These are phyloP conservation scores for Bubo blakistoni DNA, from an alignment of 2,113 vertebrate genomes.

Conservation along the genomic window DNA sequence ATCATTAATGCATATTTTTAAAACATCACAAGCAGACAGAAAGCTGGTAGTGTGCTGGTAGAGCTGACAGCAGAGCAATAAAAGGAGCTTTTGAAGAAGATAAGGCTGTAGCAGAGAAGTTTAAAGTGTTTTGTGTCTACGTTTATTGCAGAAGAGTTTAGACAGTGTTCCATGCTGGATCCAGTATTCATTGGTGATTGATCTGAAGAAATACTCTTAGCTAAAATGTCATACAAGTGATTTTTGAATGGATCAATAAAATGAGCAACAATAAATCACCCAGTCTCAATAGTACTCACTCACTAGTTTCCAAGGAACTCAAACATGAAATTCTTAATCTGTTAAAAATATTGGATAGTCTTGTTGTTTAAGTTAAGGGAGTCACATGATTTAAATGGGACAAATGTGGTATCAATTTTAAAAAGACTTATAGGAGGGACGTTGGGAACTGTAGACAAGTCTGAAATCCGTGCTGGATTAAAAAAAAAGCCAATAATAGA, in stretches of 20 bases:
- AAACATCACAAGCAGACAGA: neutral
- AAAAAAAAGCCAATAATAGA: neutral
- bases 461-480: neutral
- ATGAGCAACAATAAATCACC: neutral
- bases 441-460: neutral
- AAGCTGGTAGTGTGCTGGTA: neutral
- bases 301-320: neutral
- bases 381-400: neutral
- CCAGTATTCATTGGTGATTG: neutral
- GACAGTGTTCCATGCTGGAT: neutral
- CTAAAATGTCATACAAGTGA: neutral
- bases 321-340: neutral
- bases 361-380: neutral
- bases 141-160: neutral
- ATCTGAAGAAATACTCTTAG: neutral
- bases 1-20: neutral
- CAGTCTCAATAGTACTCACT: neutral
- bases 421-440: neutral
- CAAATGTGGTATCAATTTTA: neutral
- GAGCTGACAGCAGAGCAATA: neutral
- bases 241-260: neutral
- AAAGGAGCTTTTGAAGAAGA: neutral
- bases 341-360: neutral
- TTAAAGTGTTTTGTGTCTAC: neutral
- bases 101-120: neutral